These are phyloP conservation scores for Spialia ferax DNA, from an alignment of 2,888 invertebrate species.

Conservation along the genomic window DNA sequence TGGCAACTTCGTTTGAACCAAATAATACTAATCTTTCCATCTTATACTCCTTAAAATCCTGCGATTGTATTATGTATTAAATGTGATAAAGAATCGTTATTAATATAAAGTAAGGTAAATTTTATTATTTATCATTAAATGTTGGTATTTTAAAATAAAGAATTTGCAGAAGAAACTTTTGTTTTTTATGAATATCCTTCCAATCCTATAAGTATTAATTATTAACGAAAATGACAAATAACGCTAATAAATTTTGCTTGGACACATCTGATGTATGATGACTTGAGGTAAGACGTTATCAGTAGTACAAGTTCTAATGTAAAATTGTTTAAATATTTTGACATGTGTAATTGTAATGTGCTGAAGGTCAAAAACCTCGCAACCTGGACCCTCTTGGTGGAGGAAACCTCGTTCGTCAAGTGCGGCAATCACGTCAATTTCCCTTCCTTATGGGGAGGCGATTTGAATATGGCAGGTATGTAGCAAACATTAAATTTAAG, in stretches of 20 bases:
- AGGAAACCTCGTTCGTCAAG: slow-evolving; percentile 72
- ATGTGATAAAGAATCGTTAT: slow-evolving; percentile 58
- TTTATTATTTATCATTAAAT: slow-evolving; percentile 47
- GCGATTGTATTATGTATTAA: slow-evolving; percentile 55
- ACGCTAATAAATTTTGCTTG: background rate
- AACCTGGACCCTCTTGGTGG: slow-evolving; percentile 71
- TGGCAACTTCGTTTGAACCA: slow-evolving; percentile 68
- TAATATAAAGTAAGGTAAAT: slow-evolving; percentile 36
- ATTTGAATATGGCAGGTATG: slow-evolving; percentile 63
- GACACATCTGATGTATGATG: background rate
- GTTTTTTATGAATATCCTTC: slow-evolving; percentile 50
- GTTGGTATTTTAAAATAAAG: slow-evolving; percentile 47
- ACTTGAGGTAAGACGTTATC: slow-evolving; percentile 46
- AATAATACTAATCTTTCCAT: slow-evolving; percentile 43
- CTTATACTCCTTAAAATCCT: slow-evolving; percentile 24
- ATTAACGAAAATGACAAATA: background rate
- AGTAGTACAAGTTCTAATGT: background rate
- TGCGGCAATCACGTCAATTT: slow-evolving; percentile 69
- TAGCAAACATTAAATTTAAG: too few species aligned
- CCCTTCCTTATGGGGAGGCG: slow-evolving; percentile 61
- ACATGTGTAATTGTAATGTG: background rate
- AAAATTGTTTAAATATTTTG: background rate
- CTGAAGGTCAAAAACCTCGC: slow-evolving; percentile 75
- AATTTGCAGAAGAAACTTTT: slow-evolving; percentile 46
- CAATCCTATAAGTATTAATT: background rate